Evolutionary conservation across 1,140 invertebrate genomes (phyloP).

Genomic region (Micrasema longulum): DNA sequence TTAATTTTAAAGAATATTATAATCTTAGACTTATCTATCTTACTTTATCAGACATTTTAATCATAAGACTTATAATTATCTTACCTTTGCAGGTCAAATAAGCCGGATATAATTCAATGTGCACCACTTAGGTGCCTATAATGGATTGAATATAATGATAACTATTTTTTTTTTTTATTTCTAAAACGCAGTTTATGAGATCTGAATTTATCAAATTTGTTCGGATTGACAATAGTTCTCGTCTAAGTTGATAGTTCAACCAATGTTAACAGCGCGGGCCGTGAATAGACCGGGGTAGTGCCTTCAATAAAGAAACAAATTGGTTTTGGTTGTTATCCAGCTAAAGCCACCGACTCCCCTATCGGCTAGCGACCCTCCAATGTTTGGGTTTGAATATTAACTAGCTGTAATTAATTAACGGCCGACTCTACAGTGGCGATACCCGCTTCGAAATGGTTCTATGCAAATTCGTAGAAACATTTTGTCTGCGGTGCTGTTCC

Average conservation of each 20-base stretch:
- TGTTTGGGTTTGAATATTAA: slow-evolving; percentile 53
- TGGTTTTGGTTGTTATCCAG: slow-evolving; percentile 53
- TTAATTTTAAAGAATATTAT: no score
- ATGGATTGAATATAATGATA: no score
- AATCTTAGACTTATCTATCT: no score
- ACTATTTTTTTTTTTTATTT: no score
- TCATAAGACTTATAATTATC: no score
- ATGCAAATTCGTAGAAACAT: slow-evolving; percentile 30
- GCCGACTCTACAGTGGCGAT: slow-evolving; percentile 29
- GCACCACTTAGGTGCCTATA: no score
- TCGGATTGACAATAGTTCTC: no score
- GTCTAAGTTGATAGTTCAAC: slow-evolving; percentile 20
- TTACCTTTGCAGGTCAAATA: no score
- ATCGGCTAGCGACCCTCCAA: slow-evolving; percentile 25
- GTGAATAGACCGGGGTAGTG: not conserved
- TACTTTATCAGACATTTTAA: no score
- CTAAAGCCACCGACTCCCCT: slow-evolving; percentile 31
- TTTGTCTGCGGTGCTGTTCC: slow-evolving; percentile 34
- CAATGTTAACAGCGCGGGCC: slow-evolving; percentile 20
- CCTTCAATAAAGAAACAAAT: slow-evolving; percentile 49
- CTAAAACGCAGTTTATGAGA: no score
- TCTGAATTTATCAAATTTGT: no score
- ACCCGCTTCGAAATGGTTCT: slow-evolving; percentile 26
- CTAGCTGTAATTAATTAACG: slow-evolving; percentile 54
- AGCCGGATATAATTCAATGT: no score